Conservation (phyloP, 2,888 invertebrate species). For the Melanostoma scalare region DNA sequence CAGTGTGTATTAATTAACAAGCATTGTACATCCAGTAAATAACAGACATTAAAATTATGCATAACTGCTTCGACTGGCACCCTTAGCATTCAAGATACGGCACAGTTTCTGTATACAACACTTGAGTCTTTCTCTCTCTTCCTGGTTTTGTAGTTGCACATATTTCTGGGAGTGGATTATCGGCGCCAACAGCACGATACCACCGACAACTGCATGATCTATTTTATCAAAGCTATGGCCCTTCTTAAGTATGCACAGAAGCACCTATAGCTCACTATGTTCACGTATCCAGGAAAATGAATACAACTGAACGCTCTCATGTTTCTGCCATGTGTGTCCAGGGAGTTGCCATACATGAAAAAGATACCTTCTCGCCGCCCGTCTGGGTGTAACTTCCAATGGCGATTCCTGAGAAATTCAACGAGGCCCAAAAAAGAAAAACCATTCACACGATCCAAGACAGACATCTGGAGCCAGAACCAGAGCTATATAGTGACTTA, state of each 20-base stretch:
- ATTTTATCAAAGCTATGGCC: constrained; percentile 31
- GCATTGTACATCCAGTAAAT: constrained; percentile 14
- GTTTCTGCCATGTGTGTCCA: constrained; percentile 47
- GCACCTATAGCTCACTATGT: constrained; percentile 19
- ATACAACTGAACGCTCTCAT: constrained; percentile 39
- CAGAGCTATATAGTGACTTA: constrained; percentile 15
- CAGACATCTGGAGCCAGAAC: constrained; percentile 56
- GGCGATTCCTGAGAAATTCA: constrained; percentile 35
- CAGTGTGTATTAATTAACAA: constrained; percentile 34
- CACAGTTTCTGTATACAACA: neutral
- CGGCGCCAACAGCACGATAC: constrained; percentile 44
- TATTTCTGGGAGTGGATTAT: constrained; percentile 40
- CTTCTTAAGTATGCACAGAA: constrained; percentile 56
- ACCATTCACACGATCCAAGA: constrained; percentile 34
- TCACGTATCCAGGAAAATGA: constrained; percentile 48
- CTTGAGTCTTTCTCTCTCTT: neutral
- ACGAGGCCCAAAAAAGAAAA: constrained; percentile 20
- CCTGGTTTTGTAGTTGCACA: neutral
- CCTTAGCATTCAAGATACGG: constrained; percentile 36
- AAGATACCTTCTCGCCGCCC: neutral
- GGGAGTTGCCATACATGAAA: constrained; percentile 58
- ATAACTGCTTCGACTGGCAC: neutral
- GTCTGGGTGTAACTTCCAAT: constrained; percentile 36
- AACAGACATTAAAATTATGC: constrained; percentile 5
- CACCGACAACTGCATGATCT: constrained; percentile 39